These are phyloP conservation scores for Australoheros scitulus DNA, from an alignment of 2,113 vertebrate species.

Conservation along the genomic window DNA sequence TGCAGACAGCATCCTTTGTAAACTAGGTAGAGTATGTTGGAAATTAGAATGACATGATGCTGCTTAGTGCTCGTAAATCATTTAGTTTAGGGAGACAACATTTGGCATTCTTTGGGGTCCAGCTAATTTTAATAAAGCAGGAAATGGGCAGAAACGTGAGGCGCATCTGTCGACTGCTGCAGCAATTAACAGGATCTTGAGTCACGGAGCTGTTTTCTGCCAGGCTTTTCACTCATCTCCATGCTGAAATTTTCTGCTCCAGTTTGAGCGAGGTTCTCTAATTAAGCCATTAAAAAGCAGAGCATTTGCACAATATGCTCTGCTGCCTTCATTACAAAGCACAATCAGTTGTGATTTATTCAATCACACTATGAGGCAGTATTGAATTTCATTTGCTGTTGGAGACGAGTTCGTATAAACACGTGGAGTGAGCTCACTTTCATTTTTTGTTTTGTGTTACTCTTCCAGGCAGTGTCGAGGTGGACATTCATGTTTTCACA, in stretches of 20 bases:
- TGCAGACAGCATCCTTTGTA: constrained; percentile 16
- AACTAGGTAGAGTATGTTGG: constrained; percentile 13
- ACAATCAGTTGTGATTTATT: constrained; percentile 74
- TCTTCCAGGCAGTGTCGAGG: constrained; percentile 17
- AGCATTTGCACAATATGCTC: constrained; percentile 75
- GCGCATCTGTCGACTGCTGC: constrained; percentile 72
- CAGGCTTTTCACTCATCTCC: constrained; percentile 54
- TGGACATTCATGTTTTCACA: constrained; percentile 31
- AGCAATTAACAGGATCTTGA: constrained; percentile 69
- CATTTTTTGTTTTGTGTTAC: constrained; percentile 22
- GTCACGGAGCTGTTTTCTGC: constrained; percentile 32
- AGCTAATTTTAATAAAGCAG: constrained; percentile 67
- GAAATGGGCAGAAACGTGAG: constrained; percentile 64
- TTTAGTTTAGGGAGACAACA: constrained; percentile 57
- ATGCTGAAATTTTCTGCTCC: constrained; percentile 71
- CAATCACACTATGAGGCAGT: constrained; percentile 55
- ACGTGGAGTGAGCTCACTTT: constrained; percentile 2
- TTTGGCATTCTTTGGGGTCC: constrained; percentile 61
- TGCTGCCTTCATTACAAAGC: constrained; percentile 73
- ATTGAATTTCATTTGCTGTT: constrained; percentile 37
- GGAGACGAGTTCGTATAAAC: constrained; percentile 13
- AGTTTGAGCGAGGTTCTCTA: constrained; percentile 73
- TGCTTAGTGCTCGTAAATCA: constrained; percentile 54
- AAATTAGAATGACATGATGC: constrained; percentile 53
- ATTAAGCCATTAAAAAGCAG: constrained; percentile 81